Evolutionary conservation across 1,140 invertebrate genomes (phyloP).

Genomic region (Orius insidiosus): DNA sequence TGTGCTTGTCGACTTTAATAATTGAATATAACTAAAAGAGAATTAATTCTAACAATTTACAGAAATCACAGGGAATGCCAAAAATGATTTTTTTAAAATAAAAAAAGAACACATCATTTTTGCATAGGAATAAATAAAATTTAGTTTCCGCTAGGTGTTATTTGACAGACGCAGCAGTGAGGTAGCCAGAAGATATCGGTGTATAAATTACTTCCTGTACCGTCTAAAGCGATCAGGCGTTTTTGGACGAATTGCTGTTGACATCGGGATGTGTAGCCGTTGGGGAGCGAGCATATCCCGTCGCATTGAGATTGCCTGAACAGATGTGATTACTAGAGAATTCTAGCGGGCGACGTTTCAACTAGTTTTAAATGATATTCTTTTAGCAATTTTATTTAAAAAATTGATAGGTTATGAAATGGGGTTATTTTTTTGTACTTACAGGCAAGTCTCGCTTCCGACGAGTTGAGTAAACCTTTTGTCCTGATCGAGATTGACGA

Average conservation of each 20-base stretch:
- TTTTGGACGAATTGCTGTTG: slow-evolving; percentile 85
- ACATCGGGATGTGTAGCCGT: slow-evolving; percentile 64
- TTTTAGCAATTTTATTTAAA: no score
- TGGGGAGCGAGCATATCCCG: slow-evolving; percentile 58
- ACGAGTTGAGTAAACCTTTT: slow-evolving; percentile 61
- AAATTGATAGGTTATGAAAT: no score
- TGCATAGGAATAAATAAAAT: no score
- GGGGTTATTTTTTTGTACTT: slow-evolving; percentile 29
- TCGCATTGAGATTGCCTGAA: slow-evolving; percentile 48
- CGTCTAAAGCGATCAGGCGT: slow-evolving; percentile 66
- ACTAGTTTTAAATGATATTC: no score
- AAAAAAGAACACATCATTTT: no score
- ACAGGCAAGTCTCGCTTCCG: slow-evolving; percentile 65
- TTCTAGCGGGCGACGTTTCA: no score
- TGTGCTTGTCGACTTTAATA: no score
- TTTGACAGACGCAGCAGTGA: slow-evolving; percentile 61
- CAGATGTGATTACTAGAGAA: background rate
- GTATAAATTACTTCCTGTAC: slow-evolving; percentile 59
- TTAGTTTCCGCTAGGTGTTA: slow-evolving; percentile 21
- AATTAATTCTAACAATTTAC: no score
- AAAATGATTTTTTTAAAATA: no score
- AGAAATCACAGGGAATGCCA: no score
- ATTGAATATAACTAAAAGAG: no score
- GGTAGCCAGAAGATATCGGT: slow-evolving; percentile 84
- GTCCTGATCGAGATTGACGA: slow-evolving; percentile 49